Evolutionary conservation across 2,888 invertebrate species (phyloP).

Genomic region (Cerastoderma edule): DNA sequence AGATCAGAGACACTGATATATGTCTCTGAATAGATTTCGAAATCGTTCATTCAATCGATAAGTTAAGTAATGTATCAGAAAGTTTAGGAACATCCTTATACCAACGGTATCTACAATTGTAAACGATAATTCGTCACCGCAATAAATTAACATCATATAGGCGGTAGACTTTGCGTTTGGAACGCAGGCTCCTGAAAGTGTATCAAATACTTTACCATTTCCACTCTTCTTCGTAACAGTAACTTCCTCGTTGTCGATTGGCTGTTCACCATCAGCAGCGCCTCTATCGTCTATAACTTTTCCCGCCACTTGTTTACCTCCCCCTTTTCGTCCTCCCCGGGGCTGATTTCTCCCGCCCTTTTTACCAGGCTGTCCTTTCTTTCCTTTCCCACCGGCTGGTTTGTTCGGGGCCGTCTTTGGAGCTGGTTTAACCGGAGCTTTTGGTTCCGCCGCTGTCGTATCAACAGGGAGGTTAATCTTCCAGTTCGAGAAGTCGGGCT

Average conservation of each 20-base stretch:
- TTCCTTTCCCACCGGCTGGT: neutral
- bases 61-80: no score
- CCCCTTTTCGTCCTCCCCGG: neutral
- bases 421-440: neutral
- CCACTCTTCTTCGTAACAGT: neutral
- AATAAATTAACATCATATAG: no score
- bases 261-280: neutral
- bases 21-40: no score
- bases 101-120: no score
- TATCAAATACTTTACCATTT: neutral
- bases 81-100: no score
- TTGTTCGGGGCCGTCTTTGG: neutral
- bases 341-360: neutral
- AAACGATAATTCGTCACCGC: no score
- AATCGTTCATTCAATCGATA: no score
- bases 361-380: neutral
- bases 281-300: slow-evolving; percentile 4
- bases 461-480: slow-evolving; percentile 38
- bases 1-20: no score
- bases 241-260: neutral
- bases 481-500: slow-evolving; percentile 32
- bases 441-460: neutral
- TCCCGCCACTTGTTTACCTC: no score
- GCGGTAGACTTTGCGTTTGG: no score
- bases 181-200: no score